These are phyloP conservation scores for Limnephilus lunatus DNA, from an alignment of 2,888 invertebrate genomes.

Conservation along the genomic window DNA sequence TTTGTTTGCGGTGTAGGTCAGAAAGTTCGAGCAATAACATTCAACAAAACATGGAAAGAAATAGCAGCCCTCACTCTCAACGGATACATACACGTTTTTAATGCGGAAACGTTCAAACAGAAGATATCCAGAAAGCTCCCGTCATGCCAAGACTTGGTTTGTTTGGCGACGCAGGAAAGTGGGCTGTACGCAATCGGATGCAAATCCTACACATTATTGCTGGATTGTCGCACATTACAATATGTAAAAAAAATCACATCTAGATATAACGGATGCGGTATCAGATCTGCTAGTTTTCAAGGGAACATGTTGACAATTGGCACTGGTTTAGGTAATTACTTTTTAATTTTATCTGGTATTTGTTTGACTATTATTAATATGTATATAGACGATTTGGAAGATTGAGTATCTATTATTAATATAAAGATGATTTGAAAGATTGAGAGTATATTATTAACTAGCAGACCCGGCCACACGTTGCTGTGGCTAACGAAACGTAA, in stretches of 20 bases:
- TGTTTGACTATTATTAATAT: too few relatives aligned
- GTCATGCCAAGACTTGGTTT: conserved; percentile 94
- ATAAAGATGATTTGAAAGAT: background rate
- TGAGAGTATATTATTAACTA: too few relatives aligned
- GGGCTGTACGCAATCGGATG: conserved; percentile 96
- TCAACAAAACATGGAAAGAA: conserved; percentile 90
- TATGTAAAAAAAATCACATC: conserved; percentile 88
- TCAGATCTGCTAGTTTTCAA: conserved; percentile 93
- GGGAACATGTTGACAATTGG: conserved; percentile 80
- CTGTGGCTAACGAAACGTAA: too few relatives aligned
- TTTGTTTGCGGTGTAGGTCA: conserved; percentile 74
- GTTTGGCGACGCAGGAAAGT: conserved; percentile 90
- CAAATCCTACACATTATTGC: conserved; percentile 91
- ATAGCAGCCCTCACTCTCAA: conserved; percentile 94
- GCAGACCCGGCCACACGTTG: too few relatives aligned
- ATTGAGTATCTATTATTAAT: too few relatives aligned
- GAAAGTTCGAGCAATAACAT: conserved; percentile 90
- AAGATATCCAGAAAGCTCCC: conserved; percentile 91
- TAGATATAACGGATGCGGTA: conserved; percentile 93
- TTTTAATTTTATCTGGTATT: conserved; percentile 2
- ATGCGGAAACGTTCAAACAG: conserved; percentile 92
- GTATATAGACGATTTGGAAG: too few relatives aligned
- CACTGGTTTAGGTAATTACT: conserved; percentile 48
- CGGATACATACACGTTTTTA: conserved; percentile 96
- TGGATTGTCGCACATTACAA: conserved; percentile 93